Conservation (phyloP, 2,888 invertebrate genomes). For the Phalera bucephala region DNA sequence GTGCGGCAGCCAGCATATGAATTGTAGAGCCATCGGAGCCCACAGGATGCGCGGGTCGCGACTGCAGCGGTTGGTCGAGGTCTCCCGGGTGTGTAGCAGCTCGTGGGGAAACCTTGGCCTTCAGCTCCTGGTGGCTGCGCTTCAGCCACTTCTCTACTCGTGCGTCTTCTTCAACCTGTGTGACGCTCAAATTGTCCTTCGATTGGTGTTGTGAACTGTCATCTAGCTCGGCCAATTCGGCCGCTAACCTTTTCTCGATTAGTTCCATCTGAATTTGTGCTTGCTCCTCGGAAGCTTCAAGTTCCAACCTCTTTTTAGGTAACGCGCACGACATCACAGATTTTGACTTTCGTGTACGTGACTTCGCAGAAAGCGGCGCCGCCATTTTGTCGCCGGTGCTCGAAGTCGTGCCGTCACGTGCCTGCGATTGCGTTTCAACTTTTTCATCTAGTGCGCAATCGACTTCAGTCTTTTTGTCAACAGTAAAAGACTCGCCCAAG, state of each 20-base stretch:
- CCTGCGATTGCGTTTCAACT: too few species aligned
- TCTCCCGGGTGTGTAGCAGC: not conserved
- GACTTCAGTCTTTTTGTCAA: too few species aligned
- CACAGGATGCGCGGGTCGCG: constrained; percentile 1
- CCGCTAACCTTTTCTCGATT: constrained; percentile 12
- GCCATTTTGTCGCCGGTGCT: too few species aligned
- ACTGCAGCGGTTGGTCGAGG: not conserved
- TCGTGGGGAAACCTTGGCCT: not conserved
- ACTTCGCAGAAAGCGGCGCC: too few species aligned
- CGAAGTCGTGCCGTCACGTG: too few species aligned
- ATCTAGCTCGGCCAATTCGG: constrained; percentile 12
- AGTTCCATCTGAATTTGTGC: constrained; percentile 6
- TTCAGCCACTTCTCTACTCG: constrained; percentile 9
- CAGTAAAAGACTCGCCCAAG: too few species aligned
- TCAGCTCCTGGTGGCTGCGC: constrained; percentile 6
- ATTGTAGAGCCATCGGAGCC: constrained; percentile 5
- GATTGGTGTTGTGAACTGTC: constrained; percentile 8
- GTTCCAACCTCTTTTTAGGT: not conserved
- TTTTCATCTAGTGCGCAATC: too few species aligned
- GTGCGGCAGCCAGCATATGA: constrained; percentile 5
- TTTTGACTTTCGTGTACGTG: too few species aligned
- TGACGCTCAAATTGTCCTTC: not conserved
- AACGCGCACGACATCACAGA: too few species aligned
- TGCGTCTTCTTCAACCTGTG: not conserved
- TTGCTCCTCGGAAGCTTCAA: not conserved